These are phyloP conservation scores for Notarius lentiginosus DNA, from an alignment of 2,113 vertebrate genomes.

Conservation along the genomic window DNA sequence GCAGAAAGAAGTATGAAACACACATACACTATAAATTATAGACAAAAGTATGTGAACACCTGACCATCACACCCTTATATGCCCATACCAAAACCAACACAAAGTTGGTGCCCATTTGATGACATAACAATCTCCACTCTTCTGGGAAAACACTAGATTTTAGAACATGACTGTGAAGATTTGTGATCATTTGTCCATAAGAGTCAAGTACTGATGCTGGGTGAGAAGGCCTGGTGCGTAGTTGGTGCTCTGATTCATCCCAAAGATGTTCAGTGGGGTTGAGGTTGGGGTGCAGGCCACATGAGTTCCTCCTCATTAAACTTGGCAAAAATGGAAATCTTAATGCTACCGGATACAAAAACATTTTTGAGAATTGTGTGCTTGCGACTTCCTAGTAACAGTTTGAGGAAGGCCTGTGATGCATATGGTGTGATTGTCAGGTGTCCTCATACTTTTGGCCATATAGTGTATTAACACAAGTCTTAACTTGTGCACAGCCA, in stretches of 20 bases:
- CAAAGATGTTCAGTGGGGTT: background rate
- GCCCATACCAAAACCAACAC: background rate
- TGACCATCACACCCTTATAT: background rate
- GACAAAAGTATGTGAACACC: background rate
- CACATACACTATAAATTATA: background rate
- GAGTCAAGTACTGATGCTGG: background rate
- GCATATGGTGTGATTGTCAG: background rate
- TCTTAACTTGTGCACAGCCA: background rate
- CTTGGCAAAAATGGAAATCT: background rate
- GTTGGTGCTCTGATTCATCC: background rate
- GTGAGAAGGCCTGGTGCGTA: background rate
- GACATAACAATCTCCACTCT: background rate
- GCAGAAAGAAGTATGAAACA: background rate
- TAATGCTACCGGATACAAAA: background rate
- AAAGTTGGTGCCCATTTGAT: background rate
- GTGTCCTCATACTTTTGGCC: background rate
- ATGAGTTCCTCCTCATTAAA: background rate
- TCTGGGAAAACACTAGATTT: background rate
- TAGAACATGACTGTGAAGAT: background rate
- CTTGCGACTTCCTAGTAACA: background rate
- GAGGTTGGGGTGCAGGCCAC: background rate
- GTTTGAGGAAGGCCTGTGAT: background rate
- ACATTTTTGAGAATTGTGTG: background rate
- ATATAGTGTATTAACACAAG: background rate
- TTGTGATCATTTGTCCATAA: background rate